These are phyloP conservation scores for Maconellicoccus hirsutus DNA, from an alignment of 1,140 invertebrate genomes.

Conservation along the genomic window DNA sequence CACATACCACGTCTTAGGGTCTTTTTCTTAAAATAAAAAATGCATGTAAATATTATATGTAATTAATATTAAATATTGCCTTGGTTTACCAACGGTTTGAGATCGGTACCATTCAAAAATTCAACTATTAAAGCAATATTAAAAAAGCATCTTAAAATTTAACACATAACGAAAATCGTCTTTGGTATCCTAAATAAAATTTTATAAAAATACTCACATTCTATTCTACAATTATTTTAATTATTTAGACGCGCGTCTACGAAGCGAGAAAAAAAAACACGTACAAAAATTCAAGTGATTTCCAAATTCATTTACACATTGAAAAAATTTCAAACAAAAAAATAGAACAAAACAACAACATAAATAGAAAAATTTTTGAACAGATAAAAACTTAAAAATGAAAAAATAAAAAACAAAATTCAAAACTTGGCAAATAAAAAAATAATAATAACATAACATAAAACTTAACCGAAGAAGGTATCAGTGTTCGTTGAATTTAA, in stretches of 20 bases:
- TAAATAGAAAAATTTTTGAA: conserved; percentile 1
- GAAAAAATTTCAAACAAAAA: background rate
- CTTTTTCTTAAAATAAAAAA: no score
- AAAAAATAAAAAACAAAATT: background rate
- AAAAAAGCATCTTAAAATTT: conserved; percentile 7
- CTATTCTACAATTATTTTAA: conserved; percentile 7
- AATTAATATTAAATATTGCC: background rate
- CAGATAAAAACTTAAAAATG: conserved; percentile 5
- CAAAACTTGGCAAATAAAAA: background rate
- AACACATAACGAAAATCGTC: conserved; percentile 21
- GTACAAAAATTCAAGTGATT: background rate
- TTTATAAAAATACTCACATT: conserved; percentile 5
- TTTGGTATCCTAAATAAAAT: conserved; percentile 20
- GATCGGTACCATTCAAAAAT: conserved; percentile 12
- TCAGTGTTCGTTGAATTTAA: no score
- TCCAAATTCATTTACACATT: background rate
- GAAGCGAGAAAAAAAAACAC: background rate
- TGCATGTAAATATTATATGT: no score
- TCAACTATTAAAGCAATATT: conserved; percentile 9
- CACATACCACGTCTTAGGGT: no score
- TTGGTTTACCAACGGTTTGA: conserved; percentile 11
- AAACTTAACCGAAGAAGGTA: conserved; percentile 9
- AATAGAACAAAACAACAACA: conserved; percentile 15
- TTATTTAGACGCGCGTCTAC: background rate
- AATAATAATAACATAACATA: conserved; percentile 1